Evolutionary conservation across 2,888 invertebrate species (phyloP), one percentile per base, ranked within the genome.

Genomic region (Cosmorhoe ocellata): DNA sequence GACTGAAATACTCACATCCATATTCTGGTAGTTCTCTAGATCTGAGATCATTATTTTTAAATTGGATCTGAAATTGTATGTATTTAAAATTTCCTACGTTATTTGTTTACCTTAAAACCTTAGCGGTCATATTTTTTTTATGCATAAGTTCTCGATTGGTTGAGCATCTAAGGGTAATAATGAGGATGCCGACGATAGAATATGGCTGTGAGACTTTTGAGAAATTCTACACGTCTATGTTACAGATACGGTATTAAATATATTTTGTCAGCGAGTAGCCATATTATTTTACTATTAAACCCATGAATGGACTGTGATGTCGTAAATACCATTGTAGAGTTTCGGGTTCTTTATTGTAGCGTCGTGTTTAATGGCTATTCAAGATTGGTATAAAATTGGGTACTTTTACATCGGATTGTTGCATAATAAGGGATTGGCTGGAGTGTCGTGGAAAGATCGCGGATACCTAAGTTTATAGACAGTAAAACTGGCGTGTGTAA

Each of bases 201-300:
- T 34, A 44, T 59, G 71, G 64, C 54, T 37, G 34, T 13, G 7
- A 64, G 56, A 64, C 71, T 63, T 80, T 79, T 77, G 82, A 82
- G 82, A 85, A 84, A 86, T 86, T 84, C 84, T 84, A 87, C 86
- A 85, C 81, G 67, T 80, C 81, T 80, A 76, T 81, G 85, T 84
- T 77, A 82, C 76, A 79, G 77, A 83, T 80, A 41, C n/a, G 3
- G 18, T 11, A 2, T 1, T 30, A 11, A 3, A 7, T 11, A 76
- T 76, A 77, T 74, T 73, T 63, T 69, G 76, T 76, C 72, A 71
- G 68, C 66, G 62, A 60, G 66, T 58, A 63, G 76, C 70, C 74
- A 76, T 84, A 82, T 82, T 81, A 81, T 81, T 81, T 81, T 41
- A 79, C 79, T 77, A 77, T 83, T 77, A 75, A 63, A 41, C 59